phyloP scores from a whole-genome alignment of 2,888 invertebrate species.

The Hesperia comma region DNA sequence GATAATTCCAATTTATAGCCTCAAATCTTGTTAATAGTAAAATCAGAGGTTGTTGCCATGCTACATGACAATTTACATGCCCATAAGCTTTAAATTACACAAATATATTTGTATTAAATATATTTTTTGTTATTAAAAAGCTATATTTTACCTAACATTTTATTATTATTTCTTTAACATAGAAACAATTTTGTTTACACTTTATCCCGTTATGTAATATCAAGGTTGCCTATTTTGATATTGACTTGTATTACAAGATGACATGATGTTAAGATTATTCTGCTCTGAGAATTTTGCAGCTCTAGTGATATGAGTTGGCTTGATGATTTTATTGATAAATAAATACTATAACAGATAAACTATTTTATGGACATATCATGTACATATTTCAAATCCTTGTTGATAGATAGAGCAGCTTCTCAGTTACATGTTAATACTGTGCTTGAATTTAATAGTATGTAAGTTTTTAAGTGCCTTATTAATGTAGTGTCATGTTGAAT shows the following conservation, averaged over 20 bases:
- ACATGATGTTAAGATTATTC: neutral
- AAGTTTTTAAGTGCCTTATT: conserved; percentile 1
- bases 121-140: conserved; percentile 36
- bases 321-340: neutral
- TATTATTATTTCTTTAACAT: conserved; percentile 11
- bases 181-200: neutral
- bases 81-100: conserved; percentile 32
- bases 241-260: neutral
- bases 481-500: neutral
- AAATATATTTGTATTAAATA: conserved; percentile 36
- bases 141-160: conserved; percentile 20
- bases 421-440: too few species aligned
- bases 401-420: too few species aligned
- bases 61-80: conserved; percentile 37
- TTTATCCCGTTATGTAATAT: conserved; percentile 1
- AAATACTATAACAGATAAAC: too few species aligned
- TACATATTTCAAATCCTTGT: too few species aligned
- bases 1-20: conserved; percentile 40
- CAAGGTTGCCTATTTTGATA: conserved; percentile 11
- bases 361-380: too few species aligned
- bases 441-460: neutral
- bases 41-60: conserved; percentile 28
- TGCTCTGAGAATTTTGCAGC: neutral
- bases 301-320: neutral
- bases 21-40: conserved; percentile 29